phyloP scores from a whole-genome alignment of 1,140 invertebrate genomes.

The Limonius californicus region DNA sequence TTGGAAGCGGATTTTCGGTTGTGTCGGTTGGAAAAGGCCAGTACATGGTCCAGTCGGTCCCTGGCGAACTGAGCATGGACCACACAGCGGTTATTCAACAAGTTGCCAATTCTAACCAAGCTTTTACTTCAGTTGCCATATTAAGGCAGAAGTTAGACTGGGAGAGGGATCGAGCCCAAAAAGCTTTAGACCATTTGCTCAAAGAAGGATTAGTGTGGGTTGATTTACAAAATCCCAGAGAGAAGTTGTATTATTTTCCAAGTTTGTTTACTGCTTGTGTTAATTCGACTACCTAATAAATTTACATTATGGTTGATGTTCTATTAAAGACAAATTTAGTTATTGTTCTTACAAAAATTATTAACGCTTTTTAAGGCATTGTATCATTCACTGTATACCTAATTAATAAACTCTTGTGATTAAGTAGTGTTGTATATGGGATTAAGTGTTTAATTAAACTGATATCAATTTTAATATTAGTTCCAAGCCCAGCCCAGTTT shows the following conservation, averaged over 20 bases:
- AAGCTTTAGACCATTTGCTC: slow-evolving; percentile 82
- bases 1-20: slow-evolving; percentile 93
- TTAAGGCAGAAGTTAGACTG: slow-evolving; percentile 67
- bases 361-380: too few relatives aligned
- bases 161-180: slow-evolving; percentile 67
- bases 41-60: slow-evolving; percentile 93
- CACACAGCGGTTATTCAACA: slow-evolving; percentile 87
- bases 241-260: slow-evolving; percentile 91
- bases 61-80: slow-evolving; percentile 95
- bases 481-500: too few relatives aligned
- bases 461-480: too few relatives aligned
- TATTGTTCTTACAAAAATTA: too few relatives aligned
- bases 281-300: slow-evolving; percentile 26
- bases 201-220: slow-evolving; percentile 94
- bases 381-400: too few relatives aligned
- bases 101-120: slow-evolving; percentile 67
- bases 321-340: too few relatives aligned
- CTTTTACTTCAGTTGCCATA: slow-evolving; percentile 60
- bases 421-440: too few relatives aligned
- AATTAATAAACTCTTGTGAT: too few relatives aligned
- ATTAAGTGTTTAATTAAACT: too few relatives aligned
- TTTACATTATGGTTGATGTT: too few relatives aligned
- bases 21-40: slow-evolving; percentile 78
- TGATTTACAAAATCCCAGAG: slow-evolving; percentile 72
- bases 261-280: slow-evolving; percentile 82